phyloP scores from a whole-genome alignment of 1,140 invertebrate genomes.

The Drosophila virilis region DNA sequence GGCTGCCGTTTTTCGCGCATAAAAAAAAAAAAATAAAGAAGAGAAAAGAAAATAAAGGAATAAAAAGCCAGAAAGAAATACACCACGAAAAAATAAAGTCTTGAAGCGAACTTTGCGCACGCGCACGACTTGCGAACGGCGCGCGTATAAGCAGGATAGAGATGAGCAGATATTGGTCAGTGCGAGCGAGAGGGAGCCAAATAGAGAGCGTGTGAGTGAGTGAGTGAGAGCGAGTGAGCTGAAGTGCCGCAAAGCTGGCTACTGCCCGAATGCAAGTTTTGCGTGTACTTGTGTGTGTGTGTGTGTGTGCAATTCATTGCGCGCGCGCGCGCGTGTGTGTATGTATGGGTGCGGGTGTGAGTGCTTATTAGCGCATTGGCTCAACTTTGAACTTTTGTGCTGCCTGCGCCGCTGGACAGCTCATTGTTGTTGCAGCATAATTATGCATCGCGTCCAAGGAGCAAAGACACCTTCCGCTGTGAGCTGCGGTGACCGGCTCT shows the following conservation, averaged over 20 bases:
- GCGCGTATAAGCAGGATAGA: constrained; percentile 36
- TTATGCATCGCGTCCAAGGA: constrained; percentile 1
- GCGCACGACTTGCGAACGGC: constrained; percentile 72
- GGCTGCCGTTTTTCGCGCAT: constrained; percentile 74
- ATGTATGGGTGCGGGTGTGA: constrained; percentile 7
- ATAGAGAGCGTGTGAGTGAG: background rate
- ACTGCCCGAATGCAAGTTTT: constrained; percentile 3
- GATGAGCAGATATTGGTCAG: constrained; percentile 17
- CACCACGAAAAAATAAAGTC: constrained; percentile 23
- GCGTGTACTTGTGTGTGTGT: background rate
- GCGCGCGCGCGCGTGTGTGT: background rate
- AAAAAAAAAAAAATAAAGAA: constrained; percentile 28
- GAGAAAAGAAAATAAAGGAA: constrained; percentile 4
- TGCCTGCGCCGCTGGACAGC: background rate
- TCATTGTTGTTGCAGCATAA: constrained; percentile 11
- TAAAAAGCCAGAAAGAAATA: constrained; percentile 3
- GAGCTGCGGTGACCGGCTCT: background rate
- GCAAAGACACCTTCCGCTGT: constrained; percentile 20
- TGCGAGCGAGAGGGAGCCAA: background rate
- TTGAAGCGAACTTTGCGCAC: constrained; percentile 59
- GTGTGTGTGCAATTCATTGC: background rate
- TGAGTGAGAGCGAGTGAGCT: background rate
- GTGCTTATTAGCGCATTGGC: constrained; percentile 17
- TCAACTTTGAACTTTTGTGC: constrained; percentile 42
- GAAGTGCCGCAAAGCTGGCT: constrained; percentile 6